phyloP scores from a whole-genome alignment of 2,797 vertebrate genomes.

The Chelon auratus region DNA sequence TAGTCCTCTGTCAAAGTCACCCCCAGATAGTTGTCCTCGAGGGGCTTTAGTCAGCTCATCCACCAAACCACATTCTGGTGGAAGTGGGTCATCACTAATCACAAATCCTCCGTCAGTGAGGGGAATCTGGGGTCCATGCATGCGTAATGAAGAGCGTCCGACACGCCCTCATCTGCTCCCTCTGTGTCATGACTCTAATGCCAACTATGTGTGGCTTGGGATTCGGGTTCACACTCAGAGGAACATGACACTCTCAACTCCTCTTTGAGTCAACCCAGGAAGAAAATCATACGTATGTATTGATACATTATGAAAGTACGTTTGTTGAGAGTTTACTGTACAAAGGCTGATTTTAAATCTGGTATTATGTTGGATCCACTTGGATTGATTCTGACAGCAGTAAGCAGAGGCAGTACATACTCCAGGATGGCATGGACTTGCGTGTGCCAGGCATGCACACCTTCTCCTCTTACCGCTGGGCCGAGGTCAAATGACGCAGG shows the following conservation, averaged over 20 bases:
- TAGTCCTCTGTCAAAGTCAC: constrained; percentile 37
- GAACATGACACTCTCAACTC: constrained; percentile 23
- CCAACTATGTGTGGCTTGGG: constrained; percentile 56
- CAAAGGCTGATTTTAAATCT: constrained; percentile 21
- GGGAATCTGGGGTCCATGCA: constrained; percentile 40
- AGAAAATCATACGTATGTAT: constrained; percentile 1
- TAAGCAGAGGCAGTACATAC: constrained; percentile 27
- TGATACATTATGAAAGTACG: neutral
- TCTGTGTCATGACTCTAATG: constrained; percentile 51
- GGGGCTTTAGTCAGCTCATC: constrained; percentile 23
- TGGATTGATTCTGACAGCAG: constrained; percentile 44
- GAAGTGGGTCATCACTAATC: constrained; percentile 61
- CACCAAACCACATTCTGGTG: constrained; percentile 33
- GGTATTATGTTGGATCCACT: constrained; percentile 42
- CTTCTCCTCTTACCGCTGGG: constrained; percentile 68
- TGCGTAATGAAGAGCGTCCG: constrained; percentile 45
- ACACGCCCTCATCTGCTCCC: constrained; percentile 54
- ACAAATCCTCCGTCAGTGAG: constrained; percentile 48
- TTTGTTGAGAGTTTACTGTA: constrained; percentile 19
- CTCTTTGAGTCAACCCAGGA: constrained; percentile 42
- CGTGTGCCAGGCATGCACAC: constrained; percentile 48
- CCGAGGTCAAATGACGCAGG: constrained; percentile 54
- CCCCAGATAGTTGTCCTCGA: constrained; percentile 23
- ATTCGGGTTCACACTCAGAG: neutral
- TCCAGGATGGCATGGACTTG: constrained; percentile 18